Base-by-base conservation (phyloP, 2,888 invertebrate genomes). In the Abscondita cerata region DNA sequence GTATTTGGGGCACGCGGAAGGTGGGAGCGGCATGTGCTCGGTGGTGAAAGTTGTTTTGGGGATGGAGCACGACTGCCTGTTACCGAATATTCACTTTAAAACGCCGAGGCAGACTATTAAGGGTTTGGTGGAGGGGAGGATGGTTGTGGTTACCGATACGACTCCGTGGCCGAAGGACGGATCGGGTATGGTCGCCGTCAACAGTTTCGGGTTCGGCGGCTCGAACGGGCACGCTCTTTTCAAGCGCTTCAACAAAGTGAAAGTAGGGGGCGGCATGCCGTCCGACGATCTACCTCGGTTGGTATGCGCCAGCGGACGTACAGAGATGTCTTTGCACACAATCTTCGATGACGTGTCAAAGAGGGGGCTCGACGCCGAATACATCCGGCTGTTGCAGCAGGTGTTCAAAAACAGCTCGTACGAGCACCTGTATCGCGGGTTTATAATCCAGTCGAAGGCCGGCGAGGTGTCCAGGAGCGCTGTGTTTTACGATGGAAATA, bases 201-300 rank as follows among this genome's bases (percentile, higher is more conserved):
- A 94, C 82, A 95, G 93, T 8, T 97, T 96, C 77, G 96, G 96
- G 0, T 97, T 97, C 75, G 96, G 96, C 20, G 97, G 97, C 0
- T 90, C 91, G 2, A 95, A 95, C 74, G 90, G 89, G 47, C 92
- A 93, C 72, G 82, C 87, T 20, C 75, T 92, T 40, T 76, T 92
- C 6, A 85, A 86, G 75, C 85, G 88, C 47, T 80, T 87, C 57
- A 74, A 81, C 0, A 86, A 86, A 64, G 83, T 73, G 25, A 90
- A 89, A 81, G 78, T 85, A 0, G 89, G 89, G 75, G 81, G 83
- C 1, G 69, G 70, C 12, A 72, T 84, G 11, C 88, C 91, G 0
- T 72, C 76, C 0, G 91, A 92, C 70, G 83, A 87, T 68, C 75
- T 91, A 0, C 91, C 92, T 0, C 86, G 93, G 53, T 79, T 96